Evolutionary conservation across 2,888 invertebrate species (phyloP).

Genomic region (Autographa gamma): DNA sequence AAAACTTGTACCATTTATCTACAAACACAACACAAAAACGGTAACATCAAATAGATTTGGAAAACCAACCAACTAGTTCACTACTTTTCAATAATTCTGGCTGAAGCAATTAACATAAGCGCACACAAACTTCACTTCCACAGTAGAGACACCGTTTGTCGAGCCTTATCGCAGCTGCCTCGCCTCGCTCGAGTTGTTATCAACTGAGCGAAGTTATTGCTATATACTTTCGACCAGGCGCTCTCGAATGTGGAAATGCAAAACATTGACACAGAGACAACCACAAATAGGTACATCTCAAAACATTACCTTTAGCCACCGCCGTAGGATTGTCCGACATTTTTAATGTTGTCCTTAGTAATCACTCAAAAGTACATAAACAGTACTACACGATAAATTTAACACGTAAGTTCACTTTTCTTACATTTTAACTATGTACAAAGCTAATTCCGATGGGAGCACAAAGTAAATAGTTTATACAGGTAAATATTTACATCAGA

Average conservation of each 20-base stretch:
- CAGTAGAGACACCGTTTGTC: conserved; percentile 13
- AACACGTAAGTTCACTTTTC: conserved; percentile 48
- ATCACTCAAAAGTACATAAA: conserved; percentile 53
- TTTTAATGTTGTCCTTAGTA: conserved; percentile 52
- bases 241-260: conserved; percentile 21
- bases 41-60: neutral
- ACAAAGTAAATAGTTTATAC: conserved; percentile 32
- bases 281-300: conserved; percentile 17
- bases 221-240: conserved; percentile 8
- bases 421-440: conserved; percentile 27
- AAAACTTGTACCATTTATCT: neutral
- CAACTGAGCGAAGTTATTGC: conserved; percentile 19
- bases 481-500: conserved; percentile 31
- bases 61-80: neutral
- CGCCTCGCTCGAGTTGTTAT: neutral
- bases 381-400: conserved; percentile 46
- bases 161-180: neutral
- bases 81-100: neutral
- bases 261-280: conserved; percentile 16
- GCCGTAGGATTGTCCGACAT: conserved; percentile 78
- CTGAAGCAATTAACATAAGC: neutral
- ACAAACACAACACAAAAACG: neutral
- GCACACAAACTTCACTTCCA: conserved; percentile 27
- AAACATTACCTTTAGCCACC: conserved; percentile 75
- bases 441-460: conserved; percentile 24